phyloP scores from a whole-genome alignment of 2,888 invertebrate genomes.

The Stenodema calcarata region DNA sequence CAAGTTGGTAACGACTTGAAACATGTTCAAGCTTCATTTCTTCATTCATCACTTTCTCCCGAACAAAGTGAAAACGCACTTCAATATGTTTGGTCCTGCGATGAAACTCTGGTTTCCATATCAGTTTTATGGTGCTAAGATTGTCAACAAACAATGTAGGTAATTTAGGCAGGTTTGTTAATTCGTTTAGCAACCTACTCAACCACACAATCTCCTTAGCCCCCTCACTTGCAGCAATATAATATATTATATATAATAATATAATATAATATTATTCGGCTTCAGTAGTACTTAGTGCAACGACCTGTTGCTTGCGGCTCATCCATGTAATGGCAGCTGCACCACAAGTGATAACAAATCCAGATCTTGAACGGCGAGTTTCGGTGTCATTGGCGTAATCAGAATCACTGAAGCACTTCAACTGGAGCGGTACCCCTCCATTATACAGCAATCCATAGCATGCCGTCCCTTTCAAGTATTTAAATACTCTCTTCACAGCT shows the following conservation, averaged over 20 bases:
- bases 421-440: background rate
- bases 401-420: constrained; percentile 8
- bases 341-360: background rate
- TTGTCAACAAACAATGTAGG: too few relatives aligned
- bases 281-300: background rate
- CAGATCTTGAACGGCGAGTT: too few relatives aligned
- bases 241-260: too few relatives aligned
- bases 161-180: background rate
- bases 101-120: background rate
- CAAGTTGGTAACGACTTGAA: too few relatives aligned
- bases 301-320: background rate
- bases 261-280: too few relatives aligned
- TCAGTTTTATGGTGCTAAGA: too few relatives aligned
- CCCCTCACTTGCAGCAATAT: constrained; percentile 55
- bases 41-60: too few relatives aligned
- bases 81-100: background rate
- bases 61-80: background rate
- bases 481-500: too few relatives aligned
- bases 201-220: constrained; percentile 57
- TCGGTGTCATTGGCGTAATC: constrained; percentile 3
- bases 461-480: background rate
- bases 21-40: too few relatives aligned
- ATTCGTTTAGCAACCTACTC: constrained; percentile 39
- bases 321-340: background rate
- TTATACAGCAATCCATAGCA: background rate